Evolutionary conservation across 2,797 vertebrate species (phyloP), one percentile per base, ranked within the genome.

Genomic region (Peromyscus melanophrys): DNA sequence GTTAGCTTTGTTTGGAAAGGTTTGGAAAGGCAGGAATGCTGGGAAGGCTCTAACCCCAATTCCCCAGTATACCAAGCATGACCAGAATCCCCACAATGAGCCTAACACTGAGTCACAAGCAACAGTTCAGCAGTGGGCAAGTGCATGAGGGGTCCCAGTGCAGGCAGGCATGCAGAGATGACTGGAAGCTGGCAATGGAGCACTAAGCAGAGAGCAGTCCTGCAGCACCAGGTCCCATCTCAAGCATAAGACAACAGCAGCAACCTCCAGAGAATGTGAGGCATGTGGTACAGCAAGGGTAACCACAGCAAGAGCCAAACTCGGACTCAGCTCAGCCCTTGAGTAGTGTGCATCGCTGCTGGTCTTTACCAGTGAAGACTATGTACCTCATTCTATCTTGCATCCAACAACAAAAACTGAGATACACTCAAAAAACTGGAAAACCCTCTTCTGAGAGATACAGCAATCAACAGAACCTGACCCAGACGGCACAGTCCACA

Each of bases 391-490:
- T 37, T 71, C 43, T 73, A 29, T 57, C n/a, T 37, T 87, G 67
- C 34, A 55, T 21, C n/a, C 91, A 75, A 96, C n/a, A 71, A 67
- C 82, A 91, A 88, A 87, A 92, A 95, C 46, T 13, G 61, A 59
- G 55, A 89, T 67, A 94, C 57, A 81, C 25, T 59, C 10, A 75
- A 43, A 29, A 85, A 80, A 55, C 61, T 23, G 29, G 43, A 46
- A 85, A 49, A 52, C 19, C 43, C 6, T 69, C 17, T 90, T 19
- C 73, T 65, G 84, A 94, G 16, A 84, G 75, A 78, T 40, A 96
- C 94, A 96, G 23, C 63, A 65, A 81, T 76, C 43, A 69, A 88
- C 1, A 63, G 31, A 95, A 86, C 14, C 8, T 81, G 80, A 96
- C 73, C 65, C 49, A 46, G 52, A 93, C 57, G 59, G 73, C 23